Evolutionary conservation across 2,888 invertebrate species (phyloP).

Genomic region (Leptinotarsa juncta): DNA sequence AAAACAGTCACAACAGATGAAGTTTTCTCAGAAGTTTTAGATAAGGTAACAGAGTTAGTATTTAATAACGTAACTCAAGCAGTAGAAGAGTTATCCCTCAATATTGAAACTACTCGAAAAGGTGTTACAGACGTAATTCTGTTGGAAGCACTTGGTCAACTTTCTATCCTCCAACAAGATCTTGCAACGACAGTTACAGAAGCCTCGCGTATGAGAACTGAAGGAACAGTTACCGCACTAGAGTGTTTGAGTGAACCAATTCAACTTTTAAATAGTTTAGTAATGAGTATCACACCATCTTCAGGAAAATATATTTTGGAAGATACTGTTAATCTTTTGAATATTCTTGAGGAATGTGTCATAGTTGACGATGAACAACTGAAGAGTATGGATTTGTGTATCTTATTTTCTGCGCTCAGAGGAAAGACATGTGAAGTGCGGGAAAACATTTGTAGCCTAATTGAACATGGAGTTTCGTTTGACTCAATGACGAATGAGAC

Average conservation of each 20-base stretch:
- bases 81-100: constrained; percentile 60
- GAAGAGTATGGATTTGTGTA: constrained; percentile 54
- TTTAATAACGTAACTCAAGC: constrained; percentile 60
- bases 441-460: constrained; percentile 59
- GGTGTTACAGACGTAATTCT: constrained; percentile 56
- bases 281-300: constrained; percentile 56
- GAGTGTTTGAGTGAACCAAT: constrained; percentile 69
- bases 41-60: constrained; percentile 63
- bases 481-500: constrained; percentile 46
- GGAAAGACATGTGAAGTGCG: constrained; percentile 57
- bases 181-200: constrained; percentile 56
- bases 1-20: constrained; percentile 49
- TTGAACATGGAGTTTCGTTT: constrained; percentile 49
- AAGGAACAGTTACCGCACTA: constrained; percentile 63
- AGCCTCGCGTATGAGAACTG: constrained; percentile 55
- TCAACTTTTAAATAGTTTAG: constrained; percentile 62
- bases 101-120: constrained; percentile 61
- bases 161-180: constrained; percentile 62
- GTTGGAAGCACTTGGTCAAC: constrained; percentile 59
- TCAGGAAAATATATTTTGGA: constrained; percentile 56
- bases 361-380: constrained; percentile 54
- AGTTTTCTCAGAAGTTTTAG: constrained; percentile 63
- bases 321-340: constrained; percentile 59
- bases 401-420: constrained; percentile 56
- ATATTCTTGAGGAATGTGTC: constrained; percentile 61